Conservation (phyloP, 2,113 vertebrate species). For the Athene noctua region DNA sequence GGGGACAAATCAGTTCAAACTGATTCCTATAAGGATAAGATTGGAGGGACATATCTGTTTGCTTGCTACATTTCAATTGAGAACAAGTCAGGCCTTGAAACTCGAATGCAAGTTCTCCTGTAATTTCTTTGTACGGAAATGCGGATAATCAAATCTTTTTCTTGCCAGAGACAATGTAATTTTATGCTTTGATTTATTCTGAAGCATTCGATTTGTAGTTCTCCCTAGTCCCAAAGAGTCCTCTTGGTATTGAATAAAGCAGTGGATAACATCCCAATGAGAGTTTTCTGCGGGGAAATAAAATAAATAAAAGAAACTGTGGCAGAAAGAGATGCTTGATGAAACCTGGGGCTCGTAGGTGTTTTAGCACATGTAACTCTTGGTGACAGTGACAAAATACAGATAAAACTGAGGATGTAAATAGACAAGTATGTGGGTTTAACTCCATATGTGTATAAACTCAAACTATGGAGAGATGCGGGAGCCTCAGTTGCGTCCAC, state of each 20-base stretch:
- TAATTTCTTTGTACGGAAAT: slow-evolving; percentile 42
- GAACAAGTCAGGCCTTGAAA: background rate
- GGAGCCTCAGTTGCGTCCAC: background rate
- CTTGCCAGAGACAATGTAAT: slow-evolving; percentile 42
- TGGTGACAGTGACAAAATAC: background rate
- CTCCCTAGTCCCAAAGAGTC: background rate
- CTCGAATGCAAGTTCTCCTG: background rate
- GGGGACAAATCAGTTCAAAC: slow-evolving; percentile 16
- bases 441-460: background rate
- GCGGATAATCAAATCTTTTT: slow-evolving; percentile 37
- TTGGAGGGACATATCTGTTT: background rate
- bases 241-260: slow-evolving; percentile 23
- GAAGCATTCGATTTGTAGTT: background rate
- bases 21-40: background rate
- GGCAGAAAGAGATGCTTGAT: background rate
- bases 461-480: background rate
- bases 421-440: background rate
- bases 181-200: slow-evolving; percentile 57
- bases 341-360: background rate
- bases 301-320: background rate
- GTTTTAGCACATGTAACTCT: background rate
- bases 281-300: background rate
- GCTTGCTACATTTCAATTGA: background rate
- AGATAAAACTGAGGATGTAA: background rate
- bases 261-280: background rate